These are phyloP conservation scores for Paedocypris micromegethes DNA, from an alignment of 2,797 vertebrate species.

Conservation along the genomic window DNA sequence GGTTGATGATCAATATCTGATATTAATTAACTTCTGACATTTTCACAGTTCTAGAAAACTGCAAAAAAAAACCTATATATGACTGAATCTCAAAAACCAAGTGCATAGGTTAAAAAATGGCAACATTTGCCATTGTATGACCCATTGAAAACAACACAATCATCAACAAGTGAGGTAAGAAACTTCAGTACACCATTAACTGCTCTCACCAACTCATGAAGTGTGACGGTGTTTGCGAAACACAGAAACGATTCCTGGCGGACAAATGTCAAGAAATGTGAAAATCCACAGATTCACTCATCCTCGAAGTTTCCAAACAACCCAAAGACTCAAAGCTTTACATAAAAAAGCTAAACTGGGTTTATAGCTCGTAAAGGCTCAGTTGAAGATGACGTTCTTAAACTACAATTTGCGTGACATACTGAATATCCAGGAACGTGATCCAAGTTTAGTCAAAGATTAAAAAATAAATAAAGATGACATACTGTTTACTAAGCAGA, in stretches of 20 bases:
- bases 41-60: background rate
- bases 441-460: too few relatives aligned
- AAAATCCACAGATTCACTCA: constrained; percentile 43
- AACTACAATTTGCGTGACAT: too few relatives aligned
- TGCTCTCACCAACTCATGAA: constrained; percentile 58
- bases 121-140: constrained; percentile 21
- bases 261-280: constrained; percentile 34
- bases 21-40: too few relatives aligned
- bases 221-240: constrained; percentile 43
- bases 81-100: background rate
- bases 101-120: constrained; percentile 22
- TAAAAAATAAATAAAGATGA: constrained; percentile 47
- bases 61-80: background rate
- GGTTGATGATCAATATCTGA: too few relatives aligned
- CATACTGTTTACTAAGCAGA: constrained; percentile 36
- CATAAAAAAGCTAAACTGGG: constrained; percentile 8
- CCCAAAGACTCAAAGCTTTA: constrained; percentile 35
- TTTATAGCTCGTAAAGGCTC: too few relatives aligned
- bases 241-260: constrained; percentile 38
- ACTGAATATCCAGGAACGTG: too few relatives aligned
- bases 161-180: constrained; percentile 20
- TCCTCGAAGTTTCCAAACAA: constrained; percentile 39
- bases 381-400: too few relatives aligned
- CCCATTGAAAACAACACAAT: constrained; percentile 26
- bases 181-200: constrained; percentile 40